Percentiles rank a stretch among this genome's conserved stretches.
Conservation (phyloP, 2,797 vertebrate genomes). For the Myotis planiceps region DNA sequence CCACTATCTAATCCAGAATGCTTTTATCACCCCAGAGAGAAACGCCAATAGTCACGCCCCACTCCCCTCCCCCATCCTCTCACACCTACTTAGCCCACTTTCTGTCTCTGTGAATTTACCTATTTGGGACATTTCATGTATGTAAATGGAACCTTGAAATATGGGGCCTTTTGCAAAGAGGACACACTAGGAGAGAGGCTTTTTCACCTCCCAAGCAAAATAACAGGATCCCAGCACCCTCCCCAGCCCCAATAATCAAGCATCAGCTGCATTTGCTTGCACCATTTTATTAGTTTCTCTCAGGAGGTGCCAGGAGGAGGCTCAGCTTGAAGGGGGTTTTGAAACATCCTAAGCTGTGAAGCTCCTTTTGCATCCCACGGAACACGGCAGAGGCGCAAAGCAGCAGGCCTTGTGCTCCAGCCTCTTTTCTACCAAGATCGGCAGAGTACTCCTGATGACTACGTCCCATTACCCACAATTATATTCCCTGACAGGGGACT, state of each 20-base stretch:
- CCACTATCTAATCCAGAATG: background rate
- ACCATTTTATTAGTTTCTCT: background rate
- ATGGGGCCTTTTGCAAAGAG: background rate
- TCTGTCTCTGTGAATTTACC: background rate
- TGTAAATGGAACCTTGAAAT: background rate
- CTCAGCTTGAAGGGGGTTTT: background rate
- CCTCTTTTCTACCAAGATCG: background rate
- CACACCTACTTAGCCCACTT: background rate
- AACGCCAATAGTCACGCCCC: background rate
- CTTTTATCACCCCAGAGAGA: background rate
- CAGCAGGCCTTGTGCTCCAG: background rate
- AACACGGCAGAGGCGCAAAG: background rate
- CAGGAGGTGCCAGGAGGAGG: background rate
- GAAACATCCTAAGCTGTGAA: constrained; percentile 37
- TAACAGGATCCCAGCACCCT: background rate
- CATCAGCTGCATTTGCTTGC: background rate
- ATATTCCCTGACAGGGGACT: background rate
- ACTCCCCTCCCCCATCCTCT: rapidly evolving
- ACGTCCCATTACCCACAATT: background rate
- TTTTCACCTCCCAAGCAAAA: constrained; percentile 1
- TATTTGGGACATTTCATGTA: background rate
- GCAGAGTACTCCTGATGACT: background rate
- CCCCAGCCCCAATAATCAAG: background rate
- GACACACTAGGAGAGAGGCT: background rate
- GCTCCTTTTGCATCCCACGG: background rate